Evolutionary conservation across 2,888 invertebrate genomes (phyloP), one percentile per base, ranked within the genome.

Genomic region (Drosophila borborema): DNA sequence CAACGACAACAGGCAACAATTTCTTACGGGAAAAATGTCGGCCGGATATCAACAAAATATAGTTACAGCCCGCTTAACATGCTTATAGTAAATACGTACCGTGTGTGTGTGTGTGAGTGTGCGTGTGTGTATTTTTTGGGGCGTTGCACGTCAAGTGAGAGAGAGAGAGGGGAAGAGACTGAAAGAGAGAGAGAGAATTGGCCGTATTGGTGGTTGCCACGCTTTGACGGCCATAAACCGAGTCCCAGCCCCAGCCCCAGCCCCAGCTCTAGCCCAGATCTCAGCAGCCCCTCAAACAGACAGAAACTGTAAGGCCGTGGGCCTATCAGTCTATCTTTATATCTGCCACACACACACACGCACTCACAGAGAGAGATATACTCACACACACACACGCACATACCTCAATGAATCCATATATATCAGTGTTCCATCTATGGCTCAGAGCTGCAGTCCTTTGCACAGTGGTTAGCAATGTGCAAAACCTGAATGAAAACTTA

Each of bases 11-110:
- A 55, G 63, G 46, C 55, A 23, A 23, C 60, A 65, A 67, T 62
- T 76, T 72, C 62, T 66, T 68, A 66, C 56, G 71, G 64, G 40
- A 69, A 69, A 69, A 74, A 77, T 72, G 64, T 68, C 68, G 76
- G 58, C 62, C 72, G 80, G 76, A 82, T 78, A 81, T 80, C 75
- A 75, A 72, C 77, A 81, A 85, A 84, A 85, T 85, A 80, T 72
- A 75, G 73, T 81, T 74, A 66, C 36, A 64, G 55, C 46, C 67
- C 41, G 64, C 62, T n/a, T n/a, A 18, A 59, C 45, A 60, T 64
- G 49, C 40, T 55, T 63, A 56, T 63, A 66, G 31, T 62, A 53
- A 68, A 38, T 53, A 56, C 51, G 31, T 45, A 41, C 40, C 66
- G n/a, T 56, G 23, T 23, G 23, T 23, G 23, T 23, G 23, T 23